Evolutionary conservation across 92 coral and sea anemone genomes (phyloP), one percentile per base, ranked within the genome.

Genomic region (Actinostola sp.): DNA sequence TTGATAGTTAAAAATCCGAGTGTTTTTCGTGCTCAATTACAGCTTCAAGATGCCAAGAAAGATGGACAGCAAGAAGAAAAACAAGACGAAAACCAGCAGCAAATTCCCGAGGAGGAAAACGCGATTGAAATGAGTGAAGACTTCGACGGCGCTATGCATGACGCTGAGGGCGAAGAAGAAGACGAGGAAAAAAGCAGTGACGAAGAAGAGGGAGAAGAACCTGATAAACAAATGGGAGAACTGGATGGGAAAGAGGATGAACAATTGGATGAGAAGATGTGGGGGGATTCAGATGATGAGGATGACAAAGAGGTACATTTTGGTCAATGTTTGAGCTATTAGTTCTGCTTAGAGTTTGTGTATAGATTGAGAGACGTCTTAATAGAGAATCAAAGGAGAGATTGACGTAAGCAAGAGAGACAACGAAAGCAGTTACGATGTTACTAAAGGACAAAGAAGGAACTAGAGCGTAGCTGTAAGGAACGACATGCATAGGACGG

Each of bases 211-310:
- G 93, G 76, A 16, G 70, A 73, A 45, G 97, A 93, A 15, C 39
- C 85, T 58, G 98, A 93, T 69, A 88, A 93, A 77, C 91, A 91
- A 72, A 93, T 93, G 98, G 98, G 98, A 60, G 92, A 93, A 57
- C 87, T 91, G 56, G 94, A 93, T 53, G 97, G 97, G 38, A 84
- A 82, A 74, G 92, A 90, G 66, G 74, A 74, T 38, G 96, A 91
- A 59, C 82, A 72, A 17, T 83, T 94, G 66, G 98, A 94, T 61
- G 91, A 94, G 83, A 94, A 86, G 66, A 76, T 94, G 80, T 94
- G 98, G 98, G 98, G 97, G 15, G 98, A 94, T 76, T 91, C 97
- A 17, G 98, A 94, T n/a, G 97, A 85, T 20, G 98, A 94, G 33
- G 92, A 88, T 5, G 89, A 90, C 25, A 51, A 79, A 50, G 80